These are phyloP conservation scores for Hirtodrosophila alboralis DNA, from an alignment of 2,888 invertebrate genomes.

Conservation along the genomic window DNA sequence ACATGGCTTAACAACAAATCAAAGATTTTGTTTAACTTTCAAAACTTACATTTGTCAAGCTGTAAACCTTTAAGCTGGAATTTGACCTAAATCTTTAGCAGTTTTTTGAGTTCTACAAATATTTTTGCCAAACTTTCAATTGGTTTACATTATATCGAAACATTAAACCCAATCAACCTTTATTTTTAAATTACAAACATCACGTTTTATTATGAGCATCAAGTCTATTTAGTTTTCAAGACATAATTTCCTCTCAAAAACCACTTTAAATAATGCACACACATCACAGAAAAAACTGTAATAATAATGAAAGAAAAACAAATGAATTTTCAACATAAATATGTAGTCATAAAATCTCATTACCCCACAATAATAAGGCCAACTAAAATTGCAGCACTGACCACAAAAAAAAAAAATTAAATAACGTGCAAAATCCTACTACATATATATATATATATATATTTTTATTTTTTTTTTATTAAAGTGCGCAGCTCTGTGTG, in stretches of 20 bases:
- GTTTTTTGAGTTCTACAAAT: too few species aligned
- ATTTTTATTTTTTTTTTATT: too few species aligned
- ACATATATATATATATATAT: too few species aligned
- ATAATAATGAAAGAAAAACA: constrained; percentile 34
- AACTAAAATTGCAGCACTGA: constrained; percentile 45
- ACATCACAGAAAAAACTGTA: neutral
- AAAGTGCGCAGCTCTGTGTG: constrained; percentile 26
- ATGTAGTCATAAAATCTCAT: constrained; percentile 40
- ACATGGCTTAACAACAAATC: constrained; percentile 8
- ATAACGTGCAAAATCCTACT: constrained; percentile 44
- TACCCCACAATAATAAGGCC: constrained; percentile 61
- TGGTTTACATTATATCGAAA: too few species aligned
- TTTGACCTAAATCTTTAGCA: too few species aligned
- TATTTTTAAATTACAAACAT: constrained; percentile 15
- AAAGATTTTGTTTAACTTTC: constrained; percentile 38
- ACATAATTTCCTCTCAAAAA: constrained; percentile 19
- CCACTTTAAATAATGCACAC: constrained; percentile 21
- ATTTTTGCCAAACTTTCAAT: constrained; percentile 3
- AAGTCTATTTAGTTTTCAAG: constrained; percentile 9
- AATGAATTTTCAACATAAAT: constrained; percentile 34
- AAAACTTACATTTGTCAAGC: constrained; percentile 42
- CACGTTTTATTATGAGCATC: constrained; percentile 9
- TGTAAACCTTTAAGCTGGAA: too few species aligned
- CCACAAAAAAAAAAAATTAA: constrained; percentile 30
- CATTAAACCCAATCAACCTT: constrained; percentile 1